Base-by-base conservation (phyloP, 1,140 invertebrate species). In the Cydia strobilella region DNA sequence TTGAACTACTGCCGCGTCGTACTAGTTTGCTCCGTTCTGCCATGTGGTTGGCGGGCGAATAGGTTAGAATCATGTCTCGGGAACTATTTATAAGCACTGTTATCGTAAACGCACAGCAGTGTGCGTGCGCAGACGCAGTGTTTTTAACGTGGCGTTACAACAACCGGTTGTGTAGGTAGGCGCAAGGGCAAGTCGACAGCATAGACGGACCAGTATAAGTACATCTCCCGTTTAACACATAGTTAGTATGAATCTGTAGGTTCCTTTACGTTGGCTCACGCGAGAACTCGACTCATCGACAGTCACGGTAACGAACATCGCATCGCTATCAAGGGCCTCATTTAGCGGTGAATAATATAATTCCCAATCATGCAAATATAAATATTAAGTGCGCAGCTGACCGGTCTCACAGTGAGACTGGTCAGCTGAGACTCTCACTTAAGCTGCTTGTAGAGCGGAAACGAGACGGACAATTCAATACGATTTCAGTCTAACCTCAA, bases 91-190 rank as follows among this genome's bases (percentile, higher is more conserved):
- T 59, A 59, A 59, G 54, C 54, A 12, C 7, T 59, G 18, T 59
- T 59, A 59, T 59, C 54, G 54, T 59, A 23, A 59, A 59, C 54
- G 54, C 18, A 23, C 15, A n/a, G n/a, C n/a, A n/a, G n/a, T n/a
- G n/a, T n/a, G n/a, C n/a, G n/a, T n/a, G n/a, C 54, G 54, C 23
- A 23, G 23, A 59, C 54, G 54, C 18, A 23, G 4, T 66, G n/a
- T 35, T 66, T 25, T n/a, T 48, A 77, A 79, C 48, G 48, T 51
- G 48, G 48, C n/a, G 48, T 51, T n/a, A 51, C 48, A 15, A 48
- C 13, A 51, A 51, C 48, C n/a, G 48, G 48, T 51, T 51, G 15
- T 48, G 45, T 48, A 48, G 13, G 3, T 59, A 59, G 4, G 51
- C 20, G 18, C 54, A 9, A 45, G 42, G 12, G 42, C 12, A 15